Conservation (phyloP, 1,140 invertebrate genomes). For the Tetranychus cinnabarinus region DNA sequence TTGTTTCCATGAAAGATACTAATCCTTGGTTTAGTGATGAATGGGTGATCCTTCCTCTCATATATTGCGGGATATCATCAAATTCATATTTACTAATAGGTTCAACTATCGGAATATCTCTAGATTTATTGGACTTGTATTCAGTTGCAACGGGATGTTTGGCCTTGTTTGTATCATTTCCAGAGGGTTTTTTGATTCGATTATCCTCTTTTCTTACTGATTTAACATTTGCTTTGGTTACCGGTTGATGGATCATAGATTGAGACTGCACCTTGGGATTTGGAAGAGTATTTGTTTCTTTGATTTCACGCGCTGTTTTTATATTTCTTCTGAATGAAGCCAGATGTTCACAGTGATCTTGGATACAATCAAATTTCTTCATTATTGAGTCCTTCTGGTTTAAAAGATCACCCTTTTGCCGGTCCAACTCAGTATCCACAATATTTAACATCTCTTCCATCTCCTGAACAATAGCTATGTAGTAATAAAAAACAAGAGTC, state of each 20-base stretch:
- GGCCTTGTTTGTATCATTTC: no score
- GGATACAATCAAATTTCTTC: no score
- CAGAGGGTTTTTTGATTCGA: no score
- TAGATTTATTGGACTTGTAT: neutral
- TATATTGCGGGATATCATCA: conserved; percentile 3
- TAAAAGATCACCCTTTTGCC: neutral
- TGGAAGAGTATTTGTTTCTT: no score
- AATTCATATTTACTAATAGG: conserved; percentile 1
- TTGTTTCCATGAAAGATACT: conserved; percentile 1
- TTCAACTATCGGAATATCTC: neutral
- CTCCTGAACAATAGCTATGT: neutral
- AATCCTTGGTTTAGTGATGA: conserved; percentile 1
- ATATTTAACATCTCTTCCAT: neutral
- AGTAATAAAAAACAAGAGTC: neutral
- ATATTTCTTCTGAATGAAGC: no score
- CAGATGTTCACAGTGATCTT: no score
- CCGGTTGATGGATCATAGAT: no score
- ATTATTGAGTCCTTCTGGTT: neutral
- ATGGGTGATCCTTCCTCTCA: conserved; percentile 3
- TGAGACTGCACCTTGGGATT: no score
- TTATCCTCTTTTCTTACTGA: no score
- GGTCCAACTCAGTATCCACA: neutral
- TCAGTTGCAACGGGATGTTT: no score
- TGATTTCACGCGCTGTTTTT: no score
- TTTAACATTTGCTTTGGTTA: no score